Evolutionary conservation across 2,797 vertebrate genomes (phyloP), one percentile per base, ranked within the genome.

Genomic region (Falco naumanni): DNA sequence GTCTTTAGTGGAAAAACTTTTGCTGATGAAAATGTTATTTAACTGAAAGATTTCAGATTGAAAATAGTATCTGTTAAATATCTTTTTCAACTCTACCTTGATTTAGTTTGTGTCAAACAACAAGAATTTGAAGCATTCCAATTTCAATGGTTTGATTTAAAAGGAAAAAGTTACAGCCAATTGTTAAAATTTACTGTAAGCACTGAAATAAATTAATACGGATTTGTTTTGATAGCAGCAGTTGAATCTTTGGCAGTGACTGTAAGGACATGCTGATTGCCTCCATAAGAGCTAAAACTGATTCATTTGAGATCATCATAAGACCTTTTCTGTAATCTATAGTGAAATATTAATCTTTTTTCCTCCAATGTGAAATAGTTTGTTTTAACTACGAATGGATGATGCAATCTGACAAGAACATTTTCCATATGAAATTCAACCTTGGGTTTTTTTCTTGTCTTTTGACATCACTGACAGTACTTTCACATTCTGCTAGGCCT

Each of bases 201-300:
- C 28, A 66, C 41, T 95, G 75, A 75, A 81, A 95, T 95, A 93
- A 94, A 91, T 94, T 92, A 94, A 88, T 93, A 84, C 66, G 80
- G 43, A 91, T 92, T 84, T 87, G 39, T 66, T 96, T 95, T 89
- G 47, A 87, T 77, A 93, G 54, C 45, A 76, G 63, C n/a, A 60
- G 78, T 68, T 63, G 71, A 84, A 74, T 87, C 20, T 91, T 93
- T 90, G 76, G 71, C 54, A 84, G 33, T 25, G 24, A 88, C 33
- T 87, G 31, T 72, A 81, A 91, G 22, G 11, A 77, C 70, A 87
- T 59, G 69, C 29, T 86, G 69, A 82, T 95, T 93, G 17, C 24
- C 93, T 85, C 66, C 31, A 26, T 76, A 53, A 89, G 37, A 89
- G 22, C 21, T 77, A 78, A 91, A 11, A 21, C 33, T 84, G 76